These are phyloP conservation scores for Lasius fuliginosus DNA, from an alignment of 2,888 invertebrate genomes.

Conservation along the genomic window DNA sequence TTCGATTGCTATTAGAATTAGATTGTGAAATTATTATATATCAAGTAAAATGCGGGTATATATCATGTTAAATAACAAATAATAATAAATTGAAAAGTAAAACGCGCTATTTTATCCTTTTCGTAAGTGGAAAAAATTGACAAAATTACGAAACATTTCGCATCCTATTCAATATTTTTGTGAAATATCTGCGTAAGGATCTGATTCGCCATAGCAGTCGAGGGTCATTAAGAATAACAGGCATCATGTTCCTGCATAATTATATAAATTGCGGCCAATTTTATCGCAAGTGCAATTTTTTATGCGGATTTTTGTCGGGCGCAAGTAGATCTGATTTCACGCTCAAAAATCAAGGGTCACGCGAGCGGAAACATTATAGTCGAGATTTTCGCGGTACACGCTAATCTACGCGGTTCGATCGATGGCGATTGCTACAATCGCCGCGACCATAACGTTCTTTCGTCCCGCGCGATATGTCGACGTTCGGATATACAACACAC, in stretches of 20 bases:
- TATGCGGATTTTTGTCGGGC: conserved; percentile 14
- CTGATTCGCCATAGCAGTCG: neutral
- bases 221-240: conserved; percentile 41
- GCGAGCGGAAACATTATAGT: conserved; percentile 47
- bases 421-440: conserved; percentile 50
- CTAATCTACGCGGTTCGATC: conserved; percentile 46
- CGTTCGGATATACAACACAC: conserved; percentile 27
- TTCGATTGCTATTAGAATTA: conserved; percentile 8
- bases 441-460: conserved; percentile 34
- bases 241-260: conserved; percentile 18
- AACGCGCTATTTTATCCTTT: neutral
- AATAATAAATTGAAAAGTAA: neutral
- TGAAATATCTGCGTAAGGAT: conserved; percentile 17
- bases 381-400: conserved; percentile 47
- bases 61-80: neutral
- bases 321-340: conserved; percentile 44
- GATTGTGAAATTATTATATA: neutral
- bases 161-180: conserved; percentile 11
- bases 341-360: conserved; percentile 53
- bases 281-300: conserved; percentile 40
- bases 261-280: conserved; percentile 40
- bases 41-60: neutral
- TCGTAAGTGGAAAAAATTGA: neutral
- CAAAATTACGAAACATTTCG: neutral
- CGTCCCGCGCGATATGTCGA: conserved; percentile 17